Percentiles rank a stretch among this genome's conserved stretches.
Evolutionary conservation across 1,140 invertebrate genomes (phyloP).

Genomic region (Eriocheir sinensis): DNA sequence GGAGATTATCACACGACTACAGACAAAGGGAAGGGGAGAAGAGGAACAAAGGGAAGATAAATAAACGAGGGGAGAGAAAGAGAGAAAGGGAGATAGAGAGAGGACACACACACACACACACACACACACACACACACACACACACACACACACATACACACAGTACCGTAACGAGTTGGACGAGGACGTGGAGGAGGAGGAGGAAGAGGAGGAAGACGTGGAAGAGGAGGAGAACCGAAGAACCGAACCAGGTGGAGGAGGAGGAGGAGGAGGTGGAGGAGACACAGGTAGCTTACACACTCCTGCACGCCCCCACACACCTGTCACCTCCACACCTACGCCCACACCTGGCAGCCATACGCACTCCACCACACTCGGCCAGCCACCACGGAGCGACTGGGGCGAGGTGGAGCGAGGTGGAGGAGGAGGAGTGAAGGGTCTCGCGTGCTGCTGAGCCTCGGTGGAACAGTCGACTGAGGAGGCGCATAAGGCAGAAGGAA

Average conservation of each 20-base stretch:
- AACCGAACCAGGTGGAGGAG: neutral
- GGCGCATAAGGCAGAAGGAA: neutral
- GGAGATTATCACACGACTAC: no score
- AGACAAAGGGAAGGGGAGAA: neutral
- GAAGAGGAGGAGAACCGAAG: neutral
- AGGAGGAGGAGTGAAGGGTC: neutral
- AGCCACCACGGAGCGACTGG: no score
- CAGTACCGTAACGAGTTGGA: neutral
- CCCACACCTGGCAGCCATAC: no score
- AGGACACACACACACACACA: conserved; percentile 3
- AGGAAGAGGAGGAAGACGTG: neutral
- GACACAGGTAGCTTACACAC: no score
- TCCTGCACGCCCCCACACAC: no score
- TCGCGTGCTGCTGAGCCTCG: no score
- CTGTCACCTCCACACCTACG: no score
- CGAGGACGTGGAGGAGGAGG: neutral
- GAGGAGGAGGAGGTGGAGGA: neutral
- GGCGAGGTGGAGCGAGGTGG: neutral
- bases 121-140: neutral
- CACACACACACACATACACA: neutral
- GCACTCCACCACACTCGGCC: no score
- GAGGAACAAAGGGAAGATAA: no score
- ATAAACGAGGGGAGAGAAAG: neutral
- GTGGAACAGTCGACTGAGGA: neutral
- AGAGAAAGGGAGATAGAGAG: neutral